Evolutionary conservation across 2,888 invertebrate species (phyloP).

Genomic region (Tolmerus cingulatus): DNA sequence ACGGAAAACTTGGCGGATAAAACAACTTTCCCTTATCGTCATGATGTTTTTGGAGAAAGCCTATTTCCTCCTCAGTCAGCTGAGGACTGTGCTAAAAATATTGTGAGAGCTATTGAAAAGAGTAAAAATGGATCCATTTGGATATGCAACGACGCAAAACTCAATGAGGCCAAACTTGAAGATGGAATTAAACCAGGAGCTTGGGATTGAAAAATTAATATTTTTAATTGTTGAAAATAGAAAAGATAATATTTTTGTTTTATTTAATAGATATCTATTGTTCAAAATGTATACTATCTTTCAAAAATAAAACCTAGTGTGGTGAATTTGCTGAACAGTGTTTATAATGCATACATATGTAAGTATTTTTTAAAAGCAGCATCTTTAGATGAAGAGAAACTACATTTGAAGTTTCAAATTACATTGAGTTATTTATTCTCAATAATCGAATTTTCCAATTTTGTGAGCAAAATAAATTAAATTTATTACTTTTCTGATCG

Average conservation of each 20-base stretch:
- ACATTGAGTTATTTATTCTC: too few species aligned
- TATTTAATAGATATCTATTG: too few species aligned
- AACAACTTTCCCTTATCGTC: slow-evolving; percentile 46
- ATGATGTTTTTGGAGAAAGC: neutral
- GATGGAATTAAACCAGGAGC: neutral
- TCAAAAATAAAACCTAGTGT: too few species aligned
- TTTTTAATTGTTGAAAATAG: neutral
- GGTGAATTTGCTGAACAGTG: too few species aligned
- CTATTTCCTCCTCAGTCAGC: slow-evolving; percentile 51
- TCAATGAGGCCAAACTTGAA: slow-evolving; percentile 54
- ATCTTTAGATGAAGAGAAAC: too few species aligned
- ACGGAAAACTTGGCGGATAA: slow-evolving; percentile 48
- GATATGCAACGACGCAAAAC: slow-evolving; percentile 56
- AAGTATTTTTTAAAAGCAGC: too few species aligned
- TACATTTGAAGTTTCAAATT: too few species aligned
- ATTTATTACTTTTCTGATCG: too few species aligned
- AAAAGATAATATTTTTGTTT: neutral
- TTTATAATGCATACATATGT: too few species aligned
- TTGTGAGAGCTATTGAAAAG: slow-evolving; percentile 56
- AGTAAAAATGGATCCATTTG: slow-evolving; percentile 57
- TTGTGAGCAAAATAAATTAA: too few species aligned
- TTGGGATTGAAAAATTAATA: neutral
- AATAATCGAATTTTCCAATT: too few species aligned
- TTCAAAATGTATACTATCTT: neutral
- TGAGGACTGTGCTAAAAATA: slow-evolving; percentile 55